Base-by-base conservation (phyloP, 2,113 vertebrate genomes). In the Eulemur rufifrons region DNA sequence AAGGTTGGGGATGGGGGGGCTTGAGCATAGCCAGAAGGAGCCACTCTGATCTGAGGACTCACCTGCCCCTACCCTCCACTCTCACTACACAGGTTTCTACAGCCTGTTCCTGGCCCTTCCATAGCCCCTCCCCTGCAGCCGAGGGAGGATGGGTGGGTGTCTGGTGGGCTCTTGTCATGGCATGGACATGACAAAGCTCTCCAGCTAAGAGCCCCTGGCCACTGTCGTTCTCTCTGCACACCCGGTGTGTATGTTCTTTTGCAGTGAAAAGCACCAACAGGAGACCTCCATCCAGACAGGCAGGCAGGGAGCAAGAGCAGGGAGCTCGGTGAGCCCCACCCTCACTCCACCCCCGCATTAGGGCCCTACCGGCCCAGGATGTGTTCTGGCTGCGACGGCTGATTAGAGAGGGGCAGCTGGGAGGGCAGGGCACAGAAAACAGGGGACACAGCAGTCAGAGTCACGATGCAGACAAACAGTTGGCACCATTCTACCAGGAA, bases 401-500 rank as follows among this genome's bases (percentile, higher is more conserved):
- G 63, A 85, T 71, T 89, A 29, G 32, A 47, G 61, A 91, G 42
- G 66, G 86, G 54, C 80, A 89, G 74, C 56, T 89, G 34, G 88
- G 69, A 97, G 76, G 63, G 56, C 77, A 96, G 86, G 83, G 66
- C 52, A 87, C 80, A 95, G 54, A 54, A 76, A 91, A 94, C 71
- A 88, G 50, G 80, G 89, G 68, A 32, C 89, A 85, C n/a, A 63
- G 83, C 83, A 89, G 47, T 95, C 74, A 90, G 86, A 84, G 76
- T 92, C 95, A 86, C 9, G 39, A 96, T 85, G 95, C 92, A 82
- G 39, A 91, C 64, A 86, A 86, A 94, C 2, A 78, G 52, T 87
- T 95, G 91, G 61, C 81, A 95, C 74, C 82, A 91, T 50, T 85
- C 89, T 92, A 71, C 54, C 14, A 86, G 87, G 92, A 97, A 94